Base-by-base conservation (phyloP, 2,797 vertebrate genomes). In the Karalla daura region DNA sequence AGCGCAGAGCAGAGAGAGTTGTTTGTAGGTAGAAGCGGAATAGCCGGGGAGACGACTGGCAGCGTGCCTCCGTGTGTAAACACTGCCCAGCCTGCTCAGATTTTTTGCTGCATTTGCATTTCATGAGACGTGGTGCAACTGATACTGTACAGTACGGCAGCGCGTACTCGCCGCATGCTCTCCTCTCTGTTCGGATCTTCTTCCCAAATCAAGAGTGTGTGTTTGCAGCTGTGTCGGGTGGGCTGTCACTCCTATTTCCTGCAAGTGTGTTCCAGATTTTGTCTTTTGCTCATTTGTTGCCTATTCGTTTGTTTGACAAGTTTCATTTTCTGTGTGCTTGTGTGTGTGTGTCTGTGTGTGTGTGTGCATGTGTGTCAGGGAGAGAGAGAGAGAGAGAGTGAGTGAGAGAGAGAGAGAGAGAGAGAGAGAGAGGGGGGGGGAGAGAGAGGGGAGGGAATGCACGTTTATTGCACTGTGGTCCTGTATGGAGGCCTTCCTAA, bases 401-500 rank as follows among this genome's bases (percentile, higher is more conserved):
- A 14, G 43, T 25, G 17, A 21, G 23, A 18, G 12, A 39, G n/a
- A n/a, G n/a, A n/a, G n/a, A n/a, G n/a, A n/a, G n/a, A n/a, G n/a
- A n/a, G n/a, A n/a, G n/a, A n/a, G n/a, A n/a, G 27, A 17, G 44
- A 15, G 24, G 46, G 25, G 12, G 13, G 17, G 49, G 40, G 61
- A 14, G 43, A 15, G 17, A 21, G 23, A 18, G 12, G 39, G 49
- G 27, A 50, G 27, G 10, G 5, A 35, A 46, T 40, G 61, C 41
- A 47, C 32, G 32, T 65, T 67, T 78, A 45, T 76, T 66, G 50
- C 25, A 3, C 44, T 67, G 25, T 39, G 30, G 41, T 69, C 64
- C 68, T 52, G 43, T 59, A 45, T 64, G 63, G 28, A 68, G 61
- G 65, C 56, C 46, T 78, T 80, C 54, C 69, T 82, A 87, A 77